phyloP scores from a whole-genome alignment of 2,888 invertebrate species.

The Apomyelois bistriatella region DNA sequence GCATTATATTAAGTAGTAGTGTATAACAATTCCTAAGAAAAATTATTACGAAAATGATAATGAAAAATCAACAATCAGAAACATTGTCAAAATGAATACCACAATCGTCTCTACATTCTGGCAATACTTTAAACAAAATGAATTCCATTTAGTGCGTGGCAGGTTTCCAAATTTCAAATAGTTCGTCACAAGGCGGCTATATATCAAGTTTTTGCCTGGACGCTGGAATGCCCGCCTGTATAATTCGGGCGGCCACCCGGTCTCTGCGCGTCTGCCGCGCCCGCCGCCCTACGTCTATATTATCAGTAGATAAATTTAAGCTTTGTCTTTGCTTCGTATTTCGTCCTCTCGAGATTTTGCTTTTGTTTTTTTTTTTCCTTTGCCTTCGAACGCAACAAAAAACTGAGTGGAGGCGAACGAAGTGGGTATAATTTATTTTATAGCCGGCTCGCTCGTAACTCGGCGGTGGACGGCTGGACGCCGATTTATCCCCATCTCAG shows the following conservation, averaged over 20 bases:
- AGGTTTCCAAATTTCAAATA: constrained; percentile 71
- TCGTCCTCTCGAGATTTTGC: constrained; percentile 76
- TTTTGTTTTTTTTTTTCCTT: constrained; percentile 71
- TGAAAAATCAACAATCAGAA: not conserved
- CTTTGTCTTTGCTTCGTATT: constrained; percentile 80
- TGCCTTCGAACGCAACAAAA: constrained; percentile 70
- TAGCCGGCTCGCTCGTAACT: constrained; percentile 78
- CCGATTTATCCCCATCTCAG: constrained; percentile 77
- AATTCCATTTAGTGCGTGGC: constrained; percentile 69
- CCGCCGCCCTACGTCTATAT: constrained; percentile 78
- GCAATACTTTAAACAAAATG: constrained; percentile 34
- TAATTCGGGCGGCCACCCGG: constrained; percentile 75
- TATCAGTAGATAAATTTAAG: constrained; percentile 80
- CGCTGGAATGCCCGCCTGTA: constrained; percentile 71
- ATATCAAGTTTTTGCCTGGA: constrained; percentile 75
- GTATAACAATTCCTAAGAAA: not conserved
- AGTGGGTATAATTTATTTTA: constrained; percentile 81
- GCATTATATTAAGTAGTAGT: too few relatives aligned
- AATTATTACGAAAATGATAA: not conserved
- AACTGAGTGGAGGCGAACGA: constrained; percentile 77
- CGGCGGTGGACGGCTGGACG: constrained; percentile 77
- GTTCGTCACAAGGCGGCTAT: constrained; percentile 75
- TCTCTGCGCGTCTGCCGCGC: constrained; percentile 66
- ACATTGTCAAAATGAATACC: not conserved
- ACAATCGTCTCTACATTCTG: constrained; percentile 20